A percentile compares a stretch with the other conserved stretches of the same genome.
phyloP scores from a whole-genome alignment of 2,113 vertebrate genomes.

The Oceanodroma tethys region DNA sequence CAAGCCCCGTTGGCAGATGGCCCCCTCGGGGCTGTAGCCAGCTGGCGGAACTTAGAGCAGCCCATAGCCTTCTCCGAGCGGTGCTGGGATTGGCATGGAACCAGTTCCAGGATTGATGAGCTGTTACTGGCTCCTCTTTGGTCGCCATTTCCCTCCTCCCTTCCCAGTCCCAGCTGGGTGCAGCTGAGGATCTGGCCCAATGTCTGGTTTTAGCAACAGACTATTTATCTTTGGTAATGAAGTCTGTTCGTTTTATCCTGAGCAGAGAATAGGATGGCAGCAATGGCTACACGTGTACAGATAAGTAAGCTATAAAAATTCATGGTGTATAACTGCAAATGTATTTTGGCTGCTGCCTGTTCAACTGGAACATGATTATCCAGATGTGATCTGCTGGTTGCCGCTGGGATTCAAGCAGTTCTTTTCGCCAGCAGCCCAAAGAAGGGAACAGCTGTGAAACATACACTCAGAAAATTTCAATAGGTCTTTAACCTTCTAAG shows the following conservation, averaged over 20 bases:
- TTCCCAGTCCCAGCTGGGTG: slow-evolving; percentile 13
- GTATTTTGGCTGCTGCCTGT: background rate
- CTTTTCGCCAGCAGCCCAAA: slow-evolving; percentile 13
- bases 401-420: background rate
- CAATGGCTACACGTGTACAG: background rate
- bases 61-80: background rate
- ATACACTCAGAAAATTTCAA: slow-evolving; percentile 2
- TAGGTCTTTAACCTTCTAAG: slow-evolving; percentile 13
- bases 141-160: background rate
- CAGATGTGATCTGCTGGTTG: slow-evolving; percentile 60
- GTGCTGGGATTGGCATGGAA: slow-evolving; percentile 5
- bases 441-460: slow-evolving; percentile 54
- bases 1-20: background rate
- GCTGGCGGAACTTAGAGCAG: background rate
- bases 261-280: background rate
- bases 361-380: slow-evolving; percentile 22
- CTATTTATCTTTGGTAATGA: background rate
- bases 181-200: slow-evolving; percentile 40
- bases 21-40: background rate
- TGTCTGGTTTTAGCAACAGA: background rate
- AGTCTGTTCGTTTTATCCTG: background rate
- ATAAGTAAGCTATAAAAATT: slow-evolving; percentile 21
- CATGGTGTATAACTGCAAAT: background rate
- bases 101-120: slow-evolving; percentile 43
- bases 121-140: slow-evolving; percentile 41